Evolutionary conservation across 2,113 vertebrate species (phyloP).

Genomic region (Clarias batrachus): DNA sequence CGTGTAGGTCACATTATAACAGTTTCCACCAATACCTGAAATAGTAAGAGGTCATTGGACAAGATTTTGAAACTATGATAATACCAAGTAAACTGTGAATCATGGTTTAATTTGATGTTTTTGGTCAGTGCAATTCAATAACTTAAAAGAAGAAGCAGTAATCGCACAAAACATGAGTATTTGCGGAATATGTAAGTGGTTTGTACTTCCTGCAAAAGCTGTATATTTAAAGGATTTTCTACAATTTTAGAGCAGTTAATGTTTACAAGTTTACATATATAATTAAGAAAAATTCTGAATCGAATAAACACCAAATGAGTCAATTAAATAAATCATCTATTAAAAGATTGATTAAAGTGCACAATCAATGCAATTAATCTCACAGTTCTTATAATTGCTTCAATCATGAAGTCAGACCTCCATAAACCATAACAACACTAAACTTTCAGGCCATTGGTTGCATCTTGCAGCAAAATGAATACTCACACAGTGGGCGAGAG

Average conservation of each 20-base stretch:
- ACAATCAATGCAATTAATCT: too few relatives aligned
- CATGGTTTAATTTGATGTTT: too few relatives aligned
- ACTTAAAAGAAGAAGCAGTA: too few relatives aligned
- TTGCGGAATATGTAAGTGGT: neutral
- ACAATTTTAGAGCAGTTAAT: too few relatives aligned
- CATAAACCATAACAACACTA: neutral
- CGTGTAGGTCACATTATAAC: constrained; percentile 3
- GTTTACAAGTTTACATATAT: too few relatives aligned
- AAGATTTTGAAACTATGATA: neutral
- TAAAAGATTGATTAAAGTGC: too few relatives aligned
- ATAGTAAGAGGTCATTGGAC: neutral
- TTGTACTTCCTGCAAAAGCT: neutral
- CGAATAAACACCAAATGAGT: too few relatives aligned
- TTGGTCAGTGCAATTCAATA: too few relatives aligned
- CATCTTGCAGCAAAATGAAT: neutral
- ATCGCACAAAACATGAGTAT: constrained; percentile 1
- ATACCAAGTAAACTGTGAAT: neutral
- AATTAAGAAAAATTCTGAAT: too few relatives aligned
- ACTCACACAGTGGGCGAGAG: constrained; percentile 22
- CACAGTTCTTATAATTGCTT: neutral
- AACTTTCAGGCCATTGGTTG: neutral
- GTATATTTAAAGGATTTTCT: neutral
- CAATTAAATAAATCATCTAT: too few relatives aligned
- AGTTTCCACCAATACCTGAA: constrained; percentile 15
- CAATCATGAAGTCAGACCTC: too few relatives aligned